Evolutionary conservation across 2,113 vertebrate genomes (phyloP).

Genomic region (Rana temporaria): DNA sequence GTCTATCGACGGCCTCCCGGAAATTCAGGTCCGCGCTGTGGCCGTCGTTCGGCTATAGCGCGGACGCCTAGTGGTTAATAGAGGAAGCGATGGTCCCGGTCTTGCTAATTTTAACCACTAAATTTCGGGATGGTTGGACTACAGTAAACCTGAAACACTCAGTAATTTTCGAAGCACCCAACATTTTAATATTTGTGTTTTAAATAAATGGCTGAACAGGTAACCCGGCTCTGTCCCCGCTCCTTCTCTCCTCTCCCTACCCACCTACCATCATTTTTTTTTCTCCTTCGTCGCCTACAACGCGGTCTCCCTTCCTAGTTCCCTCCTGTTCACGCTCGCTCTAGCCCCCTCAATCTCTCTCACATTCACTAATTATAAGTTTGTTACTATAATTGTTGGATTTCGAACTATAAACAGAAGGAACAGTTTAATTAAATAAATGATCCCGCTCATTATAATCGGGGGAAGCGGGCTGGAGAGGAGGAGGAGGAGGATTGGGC

Average conservation of each 20-base stretch:
- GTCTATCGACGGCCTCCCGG: too few species aligned
- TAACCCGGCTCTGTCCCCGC: background rate
- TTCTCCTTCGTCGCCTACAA: background rate
- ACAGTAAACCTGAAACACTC: too few species aligned
- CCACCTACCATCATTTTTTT: background rate
- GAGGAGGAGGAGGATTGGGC: background rate
- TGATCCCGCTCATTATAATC: conserved; percentile 52
- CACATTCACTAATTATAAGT: conserved; percentile 29
- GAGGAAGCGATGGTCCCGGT: too few species aligned
- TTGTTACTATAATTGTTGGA: conserved; percentile 28
- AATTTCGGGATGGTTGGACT: too few species aligned
- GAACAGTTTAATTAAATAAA: conserved; percentile 27
- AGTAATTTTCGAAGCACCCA: too few species aligned
- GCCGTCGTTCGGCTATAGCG: too few species aligned
- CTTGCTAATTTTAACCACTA: too few species aligned
- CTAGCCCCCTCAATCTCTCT: conserved; percentile 64
- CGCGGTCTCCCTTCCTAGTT: conserved; percentile 24
- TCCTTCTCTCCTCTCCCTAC: background rate
- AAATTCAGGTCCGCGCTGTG: too few species aligned
- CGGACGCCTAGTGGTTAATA: too few species aligned
- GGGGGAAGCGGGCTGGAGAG: background rate
- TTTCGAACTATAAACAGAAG: conserved; percentile 44
- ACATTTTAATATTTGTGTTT: too few species aligned
- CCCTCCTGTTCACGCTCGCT: conserved; percentile 53
- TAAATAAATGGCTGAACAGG: too few species aligned